Conservation (phyloP, 2,888 invertebrate species). For the Fragum sueziense region DNA sequence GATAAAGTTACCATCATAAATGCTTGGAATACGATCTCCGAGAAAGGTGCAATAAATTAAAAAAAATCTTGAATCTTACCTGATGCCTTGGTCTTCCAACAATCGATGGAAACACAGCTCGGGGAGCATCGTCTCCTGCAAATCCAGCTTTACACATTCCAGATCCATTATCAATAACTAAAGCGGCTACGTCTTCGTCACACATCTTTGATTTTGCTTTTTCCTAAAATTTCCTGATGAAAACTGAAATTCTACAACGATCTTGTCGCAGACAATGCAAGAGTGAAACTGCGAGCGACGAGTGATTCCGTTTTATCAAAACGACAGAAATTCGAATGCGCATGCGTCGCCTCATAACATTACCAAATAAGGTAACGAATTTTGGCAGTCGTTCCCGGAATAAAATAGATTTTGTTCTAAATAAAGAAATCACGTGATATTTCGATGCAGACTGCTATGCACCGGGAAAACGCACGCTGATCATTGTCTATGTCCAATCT, state of each 20-base stretch:
- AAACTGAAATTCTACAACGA: not conserved
- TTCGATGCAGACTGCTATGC: too few species aligned
- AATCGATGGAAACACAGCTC: constrained; percentile 93
- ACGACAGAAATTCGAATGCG: not conserved
- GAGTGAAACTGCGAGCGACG: not conserved
- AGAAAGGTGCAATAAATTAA: too few species aligned
- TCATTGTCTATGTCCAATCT: too few species aligned
- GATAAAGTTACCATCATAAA: too few species aligned
- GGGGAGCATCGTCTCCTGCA: constrained; percentile 89
- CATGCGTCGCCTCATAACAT: constrained; percentile 47
- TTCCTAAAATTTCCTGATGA: not conserved
- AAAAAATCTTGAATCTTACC: constrained; percentile 41
- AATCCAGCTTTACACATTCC: constrained; percentile 89
- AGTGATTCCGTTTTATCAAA: not conserved
- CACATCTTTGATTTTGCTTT: constrained; percentile 28
- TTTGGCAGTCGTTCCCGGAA: constrained; percentile 41
- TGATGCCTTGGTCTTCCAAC: constrained; percentile 86
- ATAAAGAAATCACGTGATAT: constrained; percentile 36
- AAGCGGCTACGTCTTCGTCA: constrained; percentile 61
- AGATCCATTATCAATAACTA: constrained; percentile 84
- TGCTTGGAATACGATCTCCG: too few species aligned
- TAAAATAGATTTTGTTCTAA: constrained; percentile 18
- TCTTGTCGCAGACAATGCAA: constrained; percentile 3
- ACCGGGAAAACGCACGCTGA: too few species aligned
- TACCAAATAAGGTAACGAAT: constrained; percentile 54